phyloP scores from a whole-genome alignment of 23 tunicate species.

The Styela clava region DNA sequence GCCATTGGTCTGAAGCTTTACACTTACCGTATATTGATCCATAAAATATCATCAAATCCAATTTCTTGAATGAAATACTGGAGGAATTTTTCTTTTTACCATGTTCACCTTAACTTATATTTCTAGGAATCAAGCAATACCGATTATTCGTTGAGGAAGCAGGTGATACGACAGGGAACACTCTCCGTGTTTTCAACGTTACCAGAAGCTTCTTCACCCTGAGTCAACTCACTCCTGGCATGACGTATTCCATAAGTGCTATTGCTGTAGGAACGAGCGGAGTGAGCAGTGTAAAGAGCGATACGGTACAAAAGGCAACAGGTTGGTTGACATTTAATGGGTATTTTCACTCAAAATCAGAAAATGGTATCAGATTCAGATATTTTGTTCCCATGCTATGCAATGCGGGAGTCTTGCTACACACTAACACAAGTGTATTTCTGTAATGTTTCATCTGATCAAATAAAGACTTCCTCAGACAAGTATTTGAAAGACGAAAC shows the following conservation, averaged over 20 bases:
- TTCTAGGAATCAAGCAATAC: slow-evolving; percentile 10
- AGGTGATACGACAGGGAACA: not conserved
- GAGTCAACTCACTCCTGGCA: slow-evolving; percentile 23
- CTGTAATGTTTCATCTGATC: no score
- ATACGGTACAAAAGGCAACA: not conserved
- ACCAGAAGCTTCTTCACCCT: slow-evolving; percentile 20
- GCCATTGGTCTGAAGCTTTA: no score
- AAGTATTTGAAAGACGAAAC: no score
- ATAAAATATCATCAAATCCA: no score
- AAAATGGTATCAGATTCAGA: no score
- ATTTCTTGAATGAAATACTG: no score
- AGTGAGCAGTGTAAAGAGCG: slow-evolving; percentile 9
- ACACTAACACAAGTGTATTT: no score
- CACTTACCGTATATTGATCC: no score
- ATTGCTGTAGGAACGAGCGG: slow-evolving; percentile 22
- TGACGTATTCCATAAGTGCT: not conserved
- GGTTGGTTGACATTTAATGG: slow-evolving; percentile 20
- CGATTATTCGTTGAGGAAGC: slow-evolving; percentile 23
- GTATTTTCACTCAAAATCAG: not conserved
- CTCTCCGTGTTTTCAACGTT: slow-evolving; percentile 10
- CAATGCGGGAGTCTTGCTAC: no score
- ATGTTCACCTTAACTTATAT: not conserved
- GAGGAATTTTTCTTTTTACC: no score
- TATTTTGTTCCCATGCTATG: no score
- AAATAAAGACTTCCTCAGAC: no score